These are phyloP conservation scores for Sphaerodactylus townsendi DNA, from an alignment of 2,113 vertebrate species.

Conservation along the genomic window DNA sequence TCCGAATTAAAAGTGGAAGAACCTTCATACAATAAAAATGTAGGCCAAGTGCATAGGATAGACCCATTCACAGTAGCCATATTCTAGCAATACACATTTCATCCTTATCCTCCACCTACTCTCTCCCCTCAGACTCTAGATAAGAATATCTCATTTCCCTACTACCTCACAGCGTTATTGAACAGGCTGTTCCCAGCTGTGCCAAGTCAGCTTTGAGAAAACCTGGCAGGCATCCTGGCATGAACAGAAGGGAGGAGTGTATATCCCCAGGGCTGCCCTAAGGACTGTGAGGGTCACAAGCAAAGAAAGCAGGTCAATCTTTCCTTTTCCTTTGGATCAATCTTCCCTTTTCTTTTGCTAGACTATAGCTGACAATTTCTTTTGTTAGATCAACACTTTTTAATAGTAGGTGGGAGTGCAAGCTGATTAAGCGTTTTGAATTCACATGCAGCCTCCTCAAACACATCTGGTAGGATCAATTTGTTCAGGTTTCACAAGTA, in stretches of 20 bases:
- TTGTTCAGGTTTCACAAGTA: background rate
- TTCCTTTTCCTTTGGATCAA: background rate
- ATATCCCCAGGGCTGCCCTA: background rate
- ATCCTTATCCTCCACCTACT: background rate
- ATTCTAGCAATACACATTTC: background rate
- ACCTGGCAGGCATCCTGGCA: background rate
- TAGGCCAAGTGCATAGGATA: too few species aligned
- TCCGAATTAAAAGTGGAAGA: too few species aligned
- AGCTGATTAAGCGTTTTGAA: background rate
- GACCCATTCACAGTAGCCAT: too few species aligned
- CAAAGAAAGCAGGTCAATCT: background rate
- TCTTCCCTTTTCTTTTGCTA: background rate
- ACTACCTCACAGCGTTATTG: conserved; percentile 3
- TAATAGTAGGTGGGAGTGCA: background rate
- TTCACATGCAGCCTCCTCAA: background rate
- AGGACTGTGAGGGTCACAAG: background rate
- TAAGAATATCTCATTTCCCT: conserved; percentile 16
- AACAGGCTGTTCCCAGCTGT: conserved; percentile 12
- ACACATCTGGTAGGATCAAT: background rate
- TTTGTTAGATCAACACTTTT: background rate
- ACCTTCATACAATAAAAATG: too few species aligned
- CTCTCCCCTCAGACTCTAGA: background rate
- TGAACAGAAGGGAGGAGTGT: background rate
- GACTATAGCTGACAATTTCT: background rate
- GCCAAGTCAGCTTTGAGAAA: conserved; percentile 19